Evolutionary conservation across 2,888 invertebrate genomes (phyloP), one percentile per base, ranked within the genome.

Genomic region (Tenthredo distinguenda): DNA sequence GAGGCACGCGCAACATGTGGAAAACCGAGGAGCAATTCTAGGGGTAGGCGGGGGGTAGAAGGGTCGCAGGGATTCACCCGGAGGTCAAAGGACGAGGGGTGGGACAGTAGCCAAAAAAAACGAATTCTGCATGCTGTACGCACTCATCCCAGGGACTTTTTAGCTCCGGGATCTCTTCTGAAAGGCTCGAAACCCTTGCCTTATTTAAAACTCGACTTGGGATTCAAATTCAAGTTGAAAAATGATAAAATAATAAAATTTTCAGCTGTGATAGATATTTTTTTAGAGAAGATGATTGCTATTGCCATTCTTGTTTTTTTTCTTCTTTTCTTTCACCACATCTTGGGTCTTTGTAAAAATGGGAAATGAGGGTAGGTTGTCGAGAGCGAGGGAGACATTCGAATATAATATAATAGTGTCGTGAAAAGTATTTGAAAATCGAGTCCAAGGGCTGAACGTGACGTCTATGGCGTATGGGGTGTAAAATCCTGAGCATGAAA

Each of bases 1-100:
- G 86, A 90, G 88, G 91, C 88, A 92, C 89, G 92, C 93, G 93
- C 93, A 93, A 93, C 93, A 93, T 85, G 85, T 85, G 85, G 85
- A 82, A 85, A 55, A 83, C 85, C 82, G 83, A 50, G 71, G 40
- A 21, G 58, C 40, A 50, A 58, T 81, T 62, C 40, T 21, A 81
- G 50, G 62, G 81, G 81, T 9, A 26, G 62, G 21, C n/a, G 37
- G 26, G 68, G 26, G 12, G 21, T 26, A 34, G 34, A 40, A 72
- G 34, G 50, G n/a, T 47, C 50, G n/a, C 50, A 47, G 50, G 31
- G 77, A 43, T 74, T 74, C 74, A 21, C 12, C 43, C 43, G n/a
- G 74, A 74, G 74, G 74, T 74, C 74, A 74, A 74, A 74, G 74
- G 74, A 74, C 74, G 21, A 74, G 68, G 74, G 74, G 74, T 40